phyloP scores from a whole-genome alignment of 1,140 invertebrate species.

The Eupeodes corollae region DNA sequence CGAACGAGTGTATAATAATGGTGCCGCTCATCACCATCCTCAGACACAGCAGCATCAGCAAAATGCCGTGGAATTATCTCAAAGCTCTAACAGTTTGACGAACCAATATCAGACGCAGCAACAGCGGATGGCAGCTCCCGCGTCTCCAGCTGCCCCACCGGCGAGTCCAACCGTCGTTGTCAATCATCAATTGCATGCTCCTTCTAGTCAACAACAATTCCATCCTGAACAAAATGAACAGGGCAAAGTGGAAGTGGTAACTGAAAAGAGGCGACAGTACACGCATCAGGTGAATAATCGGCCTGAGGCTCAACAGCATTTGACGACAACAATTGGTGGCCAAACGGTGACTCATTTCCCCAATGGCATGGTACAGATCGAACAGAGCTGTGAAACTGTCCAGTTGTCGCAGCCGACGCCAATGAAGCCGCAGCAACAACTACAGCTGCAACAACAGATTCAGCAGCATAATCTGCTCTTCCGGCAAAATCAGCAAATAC shows the following conservation, averaged over 20 bases:
- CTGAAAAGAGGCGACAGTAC: too few species aligned
- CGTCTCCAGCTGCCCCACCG: neutral
- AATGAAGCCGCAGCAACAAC: conserved; percentile 5
- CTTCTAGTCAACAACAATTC: neutral
- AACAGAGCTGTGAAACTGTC: conserved; percentile 7
- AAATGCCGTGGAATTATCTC: too few species aligned
- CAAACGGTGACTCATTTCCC: conserved; percentile 8
- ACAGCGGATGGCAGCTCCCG: neutral
- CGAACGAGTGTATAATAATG: too few species aligned
- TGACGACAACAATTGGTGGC: conserved; percentile 1
- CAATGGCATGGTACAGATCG: conserved; percentile 8
- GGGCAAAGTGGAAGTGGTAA: too few species aligned
- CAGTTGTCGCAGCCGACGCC: neutral
- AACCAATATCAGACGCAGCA: neutral
- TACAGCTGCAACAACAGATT: conserved; percentile 5
- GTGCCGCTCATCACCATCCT: too few species aligned
- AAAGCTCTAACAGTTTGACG: too few species aligned
- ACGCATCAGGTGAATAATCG: too few species aligned
- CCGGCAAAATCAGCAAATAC: conserved; percentile 4
- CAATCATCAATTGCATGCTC: neutral
- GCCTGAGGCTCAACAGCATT: neutral
- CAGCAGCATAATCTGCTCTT: conserved; percentile 6
- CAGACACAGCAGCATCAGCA: too few species aligned
- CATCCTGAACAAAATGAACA: neutral
- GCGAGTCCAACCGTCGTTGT: neutral